These are phyloP conservation scores for Sicus ferrugineus DNA, from an alignment of 2,888 invertebrate species.

Conservation along the genomic window DNA sequence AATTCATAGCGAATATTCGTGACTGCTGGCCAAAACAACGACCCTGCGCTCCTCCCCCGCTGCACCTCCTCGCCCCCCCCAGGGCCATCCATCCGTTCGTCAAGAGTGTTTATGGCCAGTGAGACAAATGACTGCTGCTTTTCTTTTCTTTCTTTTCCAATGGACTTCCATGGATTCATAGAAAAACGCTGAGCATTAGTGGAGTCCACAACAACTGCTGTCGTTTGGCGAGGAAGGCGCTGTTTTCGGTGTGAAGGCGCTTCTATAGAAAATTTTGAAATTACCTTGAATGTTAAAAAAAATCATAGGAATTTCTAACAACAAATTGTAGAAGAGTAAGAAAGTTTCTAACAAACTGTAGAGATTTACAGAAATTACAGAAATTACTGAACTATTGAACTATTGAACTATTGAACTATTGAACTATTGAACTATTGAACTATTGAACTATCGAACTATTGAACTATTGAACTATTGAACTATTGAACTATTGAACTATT, in stretches of 20 bases:
- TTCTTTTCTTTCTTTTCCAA: constrained; percentile 12
- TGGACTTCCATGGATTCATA: constrained; percentile 24
- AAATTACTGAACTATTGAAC: no score
- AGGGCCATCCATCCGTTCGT: neutral
- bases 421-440: no score
- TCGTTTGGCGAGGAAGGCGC: neutral
- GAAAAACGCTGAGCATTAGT: constrained; percentile 4
- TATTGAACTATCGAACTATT: no score
- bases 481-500: no score
- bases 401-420: no score
- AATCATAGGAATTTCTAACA: no score
- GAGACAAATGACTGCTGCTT: constrained; percentile 20
- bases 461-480: no score
- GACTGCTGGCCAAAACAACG: constrained; percentile 26
- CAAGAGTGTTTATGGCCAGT: constrained; percentile 19
- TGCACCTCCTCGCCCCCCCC: neutral
- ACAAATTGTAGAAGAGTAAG: no score
- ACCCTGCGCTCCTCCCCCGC: neutral
- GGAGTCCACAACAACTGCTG: neutral
- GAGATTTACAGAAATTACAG: no score
- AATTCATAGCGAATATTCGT: constrained; percentile 35
- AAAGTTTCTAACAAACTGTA: no score
- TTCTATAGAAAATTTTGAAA: neutral
- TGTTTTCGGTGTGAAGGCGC: neutral
- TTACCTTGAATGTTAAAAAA: no score